Base-by-base conservation (phyloP, 2,888 invertebrate genomes). In the Plebejus melissa region DNA sequence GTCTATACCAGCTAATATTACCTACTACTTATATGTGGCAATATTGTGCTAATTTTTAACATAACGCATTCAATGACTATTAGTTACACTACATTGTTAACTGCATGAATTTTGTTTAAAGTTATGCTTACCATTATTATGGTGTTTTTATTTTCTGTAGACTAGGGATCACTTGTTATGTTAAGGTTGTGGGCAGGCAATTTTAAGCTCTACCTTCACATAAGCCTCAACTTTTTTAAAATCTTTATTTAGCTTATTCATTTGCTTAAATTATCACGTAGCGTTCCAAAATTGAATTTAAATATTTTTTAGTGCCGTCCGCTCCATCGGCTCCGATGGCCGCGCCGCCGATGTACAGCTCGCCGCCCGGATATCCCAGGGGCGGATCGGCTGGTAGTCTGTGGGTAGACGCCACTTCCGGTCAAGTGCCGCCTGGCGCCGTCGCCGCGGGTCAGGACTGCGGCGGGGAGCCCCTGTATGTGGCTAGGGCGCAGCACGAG, bases 401-500 rank as follows among this genome's bases (percentile, higher is more conserved):
- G 77, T 95, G 95, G 97, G 94, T 96, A 36, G 93, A 95, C 74
- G 93, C 94, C 0, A 84, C 89, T 11, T 94, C 94, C 7, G 96
- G 95, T 0, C 94, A 95, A 81, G 92, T 97, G 58, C 97, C 97
- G 2, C 94, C 96, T 1, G 96, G 96, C 77, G 96, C 97, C 0
- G 91, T 97, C 54, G 90, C 95, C 7, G 96, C 95, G 2, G 96
- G 96, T 9, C 94, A 93, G 79, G 95, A 95, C 85, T 85, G 85
- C 78, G 88, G 83, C 41, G 95, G 95, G 41, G 95, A 95, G 82
- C 94, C 94, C 5, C 81, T 96, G 57, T 97, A 94, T 85, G 95
- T 97, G 0, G 95, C 96, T 54, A 94, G 98, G 80, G 97, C 97
- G 0, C 93, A 93, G 74, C 97, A 97, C 84, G 96, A 97, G 82